These are phyloP conservation scores for Tetramorium alpestre DNA, from an alignment of 1,140 invertebrate genomes.

Conservation along the genomic window DNA sequence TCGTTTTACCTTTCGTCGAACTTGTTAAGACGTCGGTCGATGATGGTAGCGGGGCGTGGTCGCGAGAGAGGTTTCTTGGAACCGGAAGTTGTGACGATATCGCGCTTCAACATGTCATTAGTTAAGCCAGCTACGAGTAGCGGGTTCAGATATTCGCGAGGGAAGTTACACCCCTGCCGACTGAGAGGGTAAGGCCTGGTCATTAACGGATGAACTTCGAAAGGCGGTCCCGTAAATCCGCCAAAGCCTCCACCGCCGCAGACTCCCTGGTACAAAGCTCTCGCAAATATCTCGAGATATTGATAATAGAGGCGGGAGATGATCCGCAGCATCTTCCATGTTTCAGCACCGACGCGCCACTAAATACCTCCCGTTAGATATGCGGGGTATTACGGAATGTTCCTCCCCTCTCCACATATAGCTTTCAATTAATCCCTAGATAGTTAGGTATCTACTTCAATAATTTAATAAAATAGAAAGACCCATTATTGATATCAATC, in stretches of 20 bases:
- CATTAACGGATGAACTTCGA: conserved; percentile 61
- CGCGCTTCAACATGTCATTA: conserved; percentile 50
- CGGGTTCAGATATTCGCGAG: conserved; percentile 32
- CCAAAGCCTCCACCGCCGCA: conserved; percentile 26
- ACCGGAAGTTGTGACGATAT: conserved; percentile 50
- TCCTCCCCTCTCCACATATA: background rate
- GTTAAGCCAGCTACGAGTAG: conserved; percentile 28
- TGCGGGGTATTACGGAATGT: conserved; percentile 40
- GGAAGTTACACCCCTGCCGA: conserved; percentile 16
- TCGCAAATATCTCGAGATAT: conserved; percentile 53
- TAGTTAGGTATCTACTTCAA: background rate
- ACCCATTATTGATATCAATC: background rate
- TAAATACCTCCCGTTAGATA: conserved; percentile 35
- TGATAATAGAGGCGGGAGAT: conserved; percentile 44
- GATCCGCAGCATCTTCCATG: conserved; percentile 23
- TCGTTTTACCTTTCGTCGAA: conserved; percentile 18
- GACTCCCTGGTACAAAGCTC: background rate
- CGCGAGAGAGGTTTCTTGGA: background rate
- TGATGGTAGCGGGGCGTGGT: background rate
- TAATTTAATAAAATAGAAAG: conserved; percentile 12
- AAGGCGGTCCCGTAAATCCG: conserved; percentile 38
- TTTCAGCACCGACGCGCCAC: conserved; percentile 36
- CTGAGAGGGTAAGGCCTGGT: conserved; percentile 31
- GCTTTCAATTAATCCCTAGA: conserved; percentile 4
- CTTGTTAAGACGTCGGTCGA: conserved; percentile 20